Evolutionary conservation across 2,113 vertebrate species (phyloP), one percentile per base, ranked within the genome.

Genomic region (Albula goreensis): DNA sequence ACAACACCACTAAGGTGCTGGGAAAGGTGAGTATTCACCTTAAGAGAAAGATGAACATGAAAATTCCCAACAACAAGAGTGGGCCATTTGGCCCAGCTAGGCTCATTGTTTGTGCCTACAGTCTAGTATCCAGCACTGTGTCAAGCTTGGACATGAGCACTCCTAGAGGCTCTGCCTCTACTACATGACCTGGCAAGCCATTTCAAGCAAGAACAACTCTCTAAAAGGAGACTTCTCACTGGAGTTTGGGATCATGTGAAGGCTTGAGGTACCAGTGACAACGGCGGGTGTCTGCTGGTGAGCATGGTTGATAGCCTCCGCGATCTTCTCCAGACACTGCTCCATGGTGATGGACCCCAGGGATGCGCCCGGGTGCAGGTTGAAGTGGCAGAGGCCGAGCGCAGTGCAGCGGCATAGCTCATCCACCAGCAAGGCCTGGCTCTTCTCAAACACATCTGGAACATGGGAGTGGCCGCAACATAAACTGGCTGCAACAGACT

Each of bases 341-440:
- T 94, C 90, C 5, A 92, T 93, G 84, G 88, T 92, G 89, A 95
- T 95, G 87, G 90, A 88, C 51, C 93, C 94, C 66, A 95, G 85
- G 50, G 94, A 92, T 70, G 95, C 93, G 11, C 95, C 96, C 0
- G 95, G 95, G 90, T 96, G 95, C 60, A 96, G 93, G 92, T 96
- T 96, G 86, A 94, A 96, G 77, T 93, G 89, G 50, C 80, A 89
- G 77, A 96, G 94, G 1, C 96, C 95, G 80, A 96, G 92, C 19
- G 90, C 86, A 87, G 88, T 92, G 89, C 96, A 96, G 83, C 95
- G 94, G 60, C 89, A 91, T 79, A 96, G 92, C 89, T 96, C 96
- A 78, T 96, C 94, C 81, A 96, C 93, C 83, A 96, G 90, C 94
- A 96, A 88, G n/a, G 89, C 91, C 89, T 91, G 92, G 89, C 95